phyloP scores from a whole-genome alignment of 2,113 vertebrate species.

The Oryzias celebensis region DNA sequence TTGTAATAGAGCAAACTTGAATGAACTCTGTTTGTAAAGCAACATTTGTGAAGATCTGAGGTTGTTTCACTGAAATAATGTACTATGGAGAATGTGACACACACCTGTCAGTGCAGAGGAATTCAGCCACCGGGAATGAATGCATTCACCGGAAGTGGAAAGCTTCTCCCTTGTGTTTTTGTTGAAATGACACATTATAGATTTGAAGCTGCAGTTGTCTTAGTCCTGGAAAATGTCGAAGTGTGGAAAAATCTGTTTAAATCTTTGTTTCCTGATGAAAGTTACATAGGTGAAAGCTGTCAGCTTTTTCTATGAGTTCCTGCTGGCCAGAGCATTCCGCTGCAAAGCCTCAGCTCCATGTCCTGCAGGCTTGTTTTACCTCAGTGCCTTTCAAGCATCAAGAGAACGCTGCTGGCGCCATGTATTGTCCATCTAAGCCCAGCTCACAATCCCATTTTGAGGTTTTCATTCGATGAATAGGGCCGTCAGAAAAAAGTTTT shows the following conservation, averaged over 20 bases:
- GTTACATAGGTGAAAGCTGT: slow-evolving; percentile 15
- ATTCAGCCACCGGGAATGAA: slow-evolving; percentile 42
- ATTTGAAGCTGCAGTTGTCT: slow-evolving; percentile 26
- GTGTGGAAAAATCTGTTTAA: slow-evolving; percentile 16
- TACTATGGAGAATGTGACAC: slow-evolving; percentile 10
- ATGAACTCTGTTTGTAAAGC: slow-evolving; percentile 2
- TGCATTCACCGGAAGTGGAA: slow-evolving; percentile 38
- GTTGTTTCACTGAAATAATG: slow-evolving; percentile 12
- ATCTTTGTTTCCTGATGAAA: slow-evolving; percentile 7
- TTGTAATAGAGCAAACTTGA: slow-evolving; percentile 3
- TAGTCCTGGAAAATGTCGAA: slow-evolving; percentile 6
- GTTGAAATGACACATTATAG: slow-evolving; percentile 25
- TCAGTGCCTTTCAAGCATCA: slow-evolving; percentile 43
- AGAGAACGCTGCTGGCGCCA: slow-evolving; percentile 33
- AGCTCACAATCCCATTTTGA: slow-evolving; percentile 22
- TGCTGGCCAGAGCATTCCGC: slow-evolving; percentile 31
- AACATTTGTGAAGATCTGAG: not conserved
- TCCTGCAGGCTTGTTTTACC: slow-evolving; percentile 48
- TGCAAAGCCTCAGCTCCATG: slow-evolving; percentile 30
- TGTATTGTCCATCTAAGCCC: slow-evolving; percentile 31
- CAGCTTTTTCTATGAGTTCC: slow-evolving; percentile 37
- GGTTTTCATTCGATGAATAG: slow-evolving; percentile 45
- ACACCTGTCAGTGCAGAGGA: slow-evolving; percentile 25
- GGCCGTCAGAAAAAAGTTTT: slow-evolving; percentile 41
- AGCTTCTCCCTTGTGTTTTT: slow-evolving; percentile 15